Base-by-base conservation (phyloP, 1,140 invertebrate genomes). In the Drosophila lowei region DNA sequence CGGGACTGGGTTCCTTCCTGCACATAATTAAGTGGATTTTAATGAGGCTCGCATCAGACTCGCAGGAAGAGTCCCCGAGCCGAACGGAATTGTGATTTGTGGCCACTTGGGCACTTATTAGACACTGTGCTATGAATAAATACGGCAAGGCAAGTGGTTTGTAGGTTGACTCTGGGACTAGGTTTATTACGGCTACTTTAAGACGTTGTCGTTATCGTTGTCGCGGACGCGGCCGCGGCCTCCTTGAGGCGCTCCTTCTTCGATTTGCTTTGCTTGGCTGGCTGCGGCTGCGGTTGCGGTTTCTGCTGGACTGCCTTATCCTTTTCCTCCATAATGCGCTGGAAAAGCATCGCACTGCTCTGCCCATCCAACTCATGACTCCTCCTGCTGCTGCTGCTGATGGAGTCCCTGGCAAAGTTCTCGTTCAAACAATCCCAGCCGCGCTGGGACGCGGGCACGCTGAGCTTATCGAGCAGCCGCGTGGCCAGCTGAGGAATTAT, bases 401-500 rank as follows among this genome's bases (percentile, higher is more conserved):
- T 28, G 34, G 48, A 38, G 34, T 38, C 34, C 34, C 34, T 28
- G 64, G 73, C 72, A 61, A 77, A 86, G 55, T 53, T 72, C 34
- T 76, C 50, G 44, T 61, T 63, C 52, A 90, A 65, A 60, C 94
- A 73, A 30, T 84, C 58, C 94, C 95, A 95, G 56, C 46, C 90
- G 66, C 95, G 92, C 66, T 92, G 76, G 41, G 92, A 59, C 7
- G 42, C 34, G 2, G 92, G 92, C 15, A 96, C 92, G 66, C 92
- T 92, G 15, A 97, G 90, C 92, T 94, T 95, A 90, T 95, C 93
- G 54, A 96, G 92, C 56, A 98, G 91, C 70, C 92, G 93, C 11
- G 86, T 84, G 1, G 94, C 91, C 61, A 98, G 85, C 49, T 93
- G 92, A 9, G 98, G 98, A 53, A 98, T 93, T 28, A 99, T 94